Base-by-base conservation (phyloP, 2,888 invertebrate species). In the Bombyx huttoni region DNA sequence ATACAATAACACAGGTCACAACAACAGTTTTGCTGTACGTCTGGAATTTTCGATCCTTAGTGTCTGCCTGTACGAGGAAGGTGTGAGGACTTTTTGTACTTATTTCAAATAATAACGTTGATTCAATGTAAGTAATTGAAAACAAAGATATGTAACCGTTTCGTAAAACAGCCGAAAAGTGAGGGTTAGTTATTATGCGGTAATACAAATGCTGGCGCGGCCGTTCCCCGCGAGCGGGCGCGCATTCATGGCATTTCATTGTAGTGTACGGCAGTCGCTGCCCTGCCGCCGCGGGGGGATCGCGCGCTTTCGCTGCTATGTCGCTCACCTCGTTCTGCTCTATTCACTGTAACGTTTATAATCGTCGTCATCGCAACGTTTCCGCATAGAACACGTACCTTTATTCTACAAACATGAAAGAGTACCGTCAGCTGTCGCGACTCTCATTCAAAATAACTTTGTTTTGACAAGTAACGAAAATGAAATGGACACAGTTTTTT, bases 401-500 rank as follows among this genome's bases (percentile, higher is more conserved):
- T 67, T 59, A 67, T 73, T 75, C 74, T 67, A 68, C 75, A 74
- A 83, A 78, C 72, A 82, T 82, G 83, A 73, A 59, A 71, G 76
- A 72, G 70, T 73, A 73, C 67, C 68, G 68, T 60, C 58, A 68
- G 52, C 57, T 67, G 52, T 57, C 74, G 70, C 63, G 59, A 70
- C 67, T 75, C 70, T 72, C 76, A 73, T 78, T 80, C 75, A 78
- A 68, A 63, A 65, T 65, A 74, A 80, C 69, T 60, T 54, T 59
- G 62, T 70, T 75, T 66, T 75, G 76, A 81, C 76, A 72, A 81
- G 81, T 84, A 77, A 73, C 68, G 68, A 87, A 82, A 81, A 87
- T 88, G 87, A 76, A 68, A 87, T 85, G 87, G 80, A 84, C 81
- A 77, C 77, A 81, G 87, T 85, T 78, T 76, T 65, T 70, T 65